phyloP scores from a whole-genome alignment of 1,140 invertebrate genomes.

The Brachystomella parvula region DNA sequence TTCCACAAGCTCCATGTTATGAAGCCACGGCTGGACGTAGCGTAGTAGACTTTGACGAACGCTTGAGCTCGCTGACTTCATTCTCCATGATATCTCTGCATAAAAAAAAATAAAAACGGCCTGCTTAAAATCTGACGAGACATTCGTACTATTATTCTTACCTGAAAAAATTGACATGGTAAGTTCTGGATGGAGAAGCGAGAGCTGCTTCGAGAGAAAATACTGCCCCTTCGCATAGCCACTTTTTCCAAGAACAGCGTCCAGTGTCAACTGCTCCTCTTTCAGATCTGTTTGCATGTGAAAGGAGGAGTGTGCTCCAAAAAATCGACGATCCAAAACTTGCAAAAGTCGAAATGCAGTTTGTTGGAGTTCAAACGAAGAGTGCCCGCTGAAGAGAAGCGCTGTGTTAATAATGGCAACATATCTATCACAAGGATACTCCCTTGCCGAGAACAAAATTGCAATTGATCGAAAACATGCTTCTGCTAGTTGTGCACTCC shows the following conservation, averaged over 20 bases:
- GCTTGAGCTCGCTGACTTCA: slow-evolving; percentile 88
- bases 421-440: slow-evolving; percentile 97
- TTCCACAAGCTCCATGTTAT: slow-evolving; percentile 97
- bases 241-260: slow-evolving; percentile 63
- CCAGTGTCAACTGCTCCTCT: slow-evolving; percentile 51
- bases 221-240: slow-evolving; percentile 52
- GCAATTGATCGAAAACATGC: slow-evolving; percentile 91
- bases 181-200: slow-evolving; percentile 87
- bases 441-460: slow-evolving; percentile 89
- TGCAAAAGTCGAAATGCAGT: slow-evolving; percentile 89
- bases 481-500: slow-evolving; percentile 77
- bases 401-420: slow-evolving; percentile 96
- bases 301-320: slow-evolving; percentile 62
- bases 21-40: slow-evolving; percentile 91
- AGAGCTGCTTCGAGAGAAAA: slow-evolving; percentile 81
- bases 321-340: slow-evolving; percentile 88
- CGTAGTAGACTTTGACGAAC: slow-evolving; percentile 80
- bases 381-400: slow-evolving; percentile 89
- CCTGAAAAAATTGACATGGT: slow-evolving; percentile 99
- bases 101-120: slow-evolving; percentile 22
- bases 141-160: slow-evolving; percentile 44
- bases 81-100: slow-evolving; percentile 88
- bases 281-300: slow-evolving; percentile 16
- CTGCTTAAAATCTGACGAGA: background rate
- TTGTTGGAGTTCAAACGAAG: slow-evolving; percentile 80